Evolutionary conservation across 2,113 vertebrate genomes (phyloP).

Genomic region (Alligator sinensis): DNA sequence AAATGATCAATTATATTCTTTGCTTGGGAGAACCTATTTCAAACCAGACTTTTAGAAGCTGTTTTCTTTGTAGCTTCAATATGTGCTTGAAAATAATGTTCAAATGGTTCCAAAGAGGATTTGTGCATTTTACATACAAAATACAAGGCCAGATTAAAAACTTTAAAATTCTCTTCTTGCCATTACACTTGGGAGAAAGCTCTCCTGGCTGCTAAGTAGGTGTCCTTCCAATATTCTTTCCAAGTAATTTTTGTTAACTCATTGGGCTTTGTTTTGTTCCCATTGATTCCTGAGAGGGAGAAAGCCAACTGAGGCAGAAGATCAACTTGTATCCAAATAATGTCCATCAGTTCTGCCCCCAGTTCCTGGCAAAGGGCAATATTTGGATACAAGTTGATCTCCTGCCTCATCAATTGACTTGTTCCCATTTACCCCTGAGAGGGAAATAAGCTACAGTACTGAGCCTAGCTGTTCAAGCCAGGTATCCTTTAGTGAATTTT

Average conservation of each 20-base stretch:
- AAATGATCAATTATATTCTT: background rate
- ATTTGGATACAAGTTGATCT: background rate
- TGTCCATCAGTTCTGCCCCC: background rate
- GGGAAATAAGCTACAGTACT: background rate
- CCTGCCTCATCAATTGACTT: fast-evolving
- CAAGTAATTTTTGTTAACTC: background rate
- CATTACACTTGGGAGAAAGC: background rate
- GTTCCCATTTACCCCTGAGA: background rate
- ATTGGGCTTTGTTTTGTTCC: background rate
- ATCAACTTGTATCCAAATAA: background rate
- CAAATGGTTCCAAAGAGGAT: background rate
- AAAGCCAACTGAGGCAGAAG: background rate
- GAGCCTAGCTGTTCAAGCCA: fast-evolving
- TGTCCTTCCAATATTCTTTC: background rate
- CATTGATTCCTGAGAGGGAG: background rate
- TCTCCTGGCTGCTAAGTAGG: background rate
- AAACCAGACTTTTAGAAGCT: background rate
- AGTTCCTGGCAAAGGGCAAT: no score
- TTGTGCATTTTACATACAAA: background rate
- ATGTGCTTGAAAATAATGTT: background rate
- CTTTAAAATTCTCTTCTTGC: background rate
- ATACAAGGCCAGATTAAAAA: background rate
- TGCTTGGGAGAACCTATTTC: fast-evolving
- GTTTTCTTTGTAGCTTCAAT: background rate
- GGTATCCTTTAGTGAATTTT: background rate